Evolutionary conservation across 2,797 vertebrate genomes (phyloP), one percentile per base, ranked within the genome.

Genomic region (Orestias chungarensis): DNA sequence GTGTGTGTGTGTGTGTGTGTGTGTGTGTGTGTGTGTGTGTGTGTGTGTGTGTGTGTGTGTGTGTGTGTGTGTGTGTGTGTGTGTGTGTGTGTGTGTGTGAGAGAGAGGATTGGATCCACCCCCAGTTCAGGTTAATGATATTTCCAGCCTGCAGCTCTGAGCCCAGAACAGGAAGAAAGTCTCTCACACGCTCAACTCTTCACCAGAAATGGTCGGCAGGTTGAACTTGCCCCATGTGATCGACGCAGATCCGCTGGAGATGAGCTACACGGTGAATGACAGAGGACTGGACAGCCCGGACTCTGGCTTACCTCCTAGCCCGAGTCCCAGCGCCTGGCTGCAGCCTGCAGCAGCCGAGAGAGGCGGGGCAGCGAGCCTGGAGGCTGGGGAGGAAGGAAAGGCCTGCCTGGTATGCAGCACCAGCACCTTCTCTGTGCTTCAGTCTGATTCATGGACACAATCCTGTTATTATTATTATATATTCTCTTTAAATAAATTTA

Each of bases 261-360:
- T 96, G 94, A 97, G 94, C 94, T 95, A 94, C 83, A 93, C 94
- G 84, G 93, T 94, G 88, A 92, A 94, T n/a, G 96, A 98, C 23
- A 80, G 96, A 82, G 92, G 94, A 68, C 95, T 98, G 67, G 97
- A 99, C 88, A 99, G 97, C 85, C 96, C 97, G 64, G 97, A 97
- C 90, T 97, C 97, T 2, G 97, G 97, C 54, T 85, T 99, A 14
- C 97, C 97, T 33, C 96, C 97, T 8, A 97, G 96, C 57, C 97
- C 97, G 65, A 95, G 96, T 81, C 95, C 96, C 82, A 90, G 94
- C 75, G 90, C 91, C 71, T 97, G 96, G 96, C 91, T 94, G 20
- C 93, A 92, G 84, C 81, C 93, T 12, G 91, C 49, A 68, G 80
- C 88, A 14, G 61, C 89, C 8, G 95, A 95, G 10, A 90, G 92